Conservation (phyloP, 1,140 invertebrate species). For the Bombus terrestris region DNA sequence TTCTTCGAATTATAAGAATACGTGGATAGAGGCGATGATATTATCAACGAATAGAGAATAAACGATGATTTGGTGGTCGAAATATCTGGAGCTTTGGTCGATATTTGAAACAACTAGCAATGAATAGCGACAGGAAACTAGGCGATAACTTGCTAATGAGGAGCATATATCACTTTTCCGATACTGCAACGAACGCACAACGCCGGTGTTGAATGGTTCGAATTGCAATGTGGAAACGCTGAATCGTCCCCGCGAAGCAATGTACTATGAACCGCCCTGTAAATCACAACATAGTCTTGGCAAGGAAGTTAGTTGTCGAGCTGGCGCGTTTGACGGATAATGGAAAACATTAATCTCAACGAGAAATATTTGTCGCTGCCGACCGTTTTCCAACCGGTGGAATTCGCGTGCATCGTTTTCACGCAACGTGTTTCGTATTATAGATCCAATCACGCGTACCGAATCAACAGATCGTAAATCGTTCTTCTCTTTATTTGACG, state of each 20-base stretch:
- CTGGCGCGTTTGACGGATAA: constrained; percentile 48
- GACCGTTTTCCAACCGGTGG: neutral
- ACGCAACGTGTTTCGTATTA: neutral
- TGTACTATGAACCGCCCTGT: constrained; percentile 67
- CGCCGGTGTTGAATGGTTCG: constrained; percentile 65
- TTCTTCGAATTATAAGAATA: neutral
- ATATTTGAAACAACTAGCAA: constrained; percentile 50
- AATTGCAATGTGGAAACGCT: constrained; percentile 67
- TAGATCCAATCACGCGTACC: neutral
- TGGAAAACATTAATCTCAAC: constrained; percentile 44
- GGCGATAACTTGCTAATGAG: constrained; percentile 69
- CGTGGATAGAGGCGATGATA: too few relatives aligned
- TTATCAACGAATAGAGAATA: neutral
- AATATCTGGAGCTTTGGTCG: constrained; percentile 35
- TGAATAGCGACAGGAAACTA: constrained; percentile 66
- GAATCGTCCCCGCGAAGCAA: constrained; percentile 66
- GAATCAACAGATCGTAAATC: neutral
- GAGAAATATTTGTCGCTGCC: constrained; percentile 22
- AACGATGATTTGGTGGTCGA: neutral
- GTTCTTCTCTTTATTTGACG: neutral
- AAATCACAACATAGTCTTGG: constrained; percentile 66
- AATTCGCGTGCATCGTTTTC: neutral
- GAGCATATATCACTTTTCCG: constrained; percentile 69
- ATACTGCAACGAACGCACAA: constrained; percentile 60
- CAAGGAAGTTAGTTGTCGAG: constrained; percentile 62